A percentile compares a stretch with the other conserved stretches of the same genome.
phyloP scores from a whole-genome alignment of 2,113 vertebrate species.

The Pangasianodon hypophthalmus region DNA sequence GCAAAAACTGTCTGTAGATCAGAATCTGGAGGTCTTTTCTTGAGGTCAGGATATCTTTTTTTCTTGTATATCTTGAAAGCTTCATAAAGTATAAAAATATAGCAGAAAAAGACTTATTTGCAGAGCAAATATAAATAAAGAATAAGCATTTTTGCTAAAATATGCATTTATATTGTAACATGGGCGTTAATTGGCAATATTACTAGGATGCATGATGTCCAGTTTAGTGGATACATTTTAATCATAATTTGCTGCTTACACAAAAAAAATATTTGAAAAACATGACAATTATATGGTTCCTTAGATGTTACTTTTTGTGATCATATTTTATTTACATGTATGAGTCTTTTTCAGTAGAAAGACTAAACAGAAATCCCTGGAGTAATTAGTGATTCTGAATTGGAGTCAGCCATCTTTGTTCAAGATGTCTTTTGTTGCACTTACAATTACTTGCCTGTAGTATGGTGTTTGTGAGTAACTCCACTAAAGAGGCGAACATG shows the following conservation, averaged over 20 bases:
- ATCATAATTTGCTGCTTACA: not conserved
- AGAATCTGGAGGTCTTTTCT: too few relatives aligned
- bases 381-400: not conserved
- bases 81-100: too few relatives aligned
- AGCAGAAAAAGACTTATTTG: too few relatives aligned
- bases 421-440: not conserved
- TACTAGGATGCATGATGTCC: too few relatives aligned
- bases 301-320: not conserved
- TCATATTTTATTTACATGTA: not conserved
- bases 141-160: too few relatives aligned
- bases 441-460: not conserved
- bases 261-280: not conserved
- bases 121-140: too few relatives aligned
- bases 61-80: too few relatives aligned
- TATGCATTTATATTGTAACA: too few relatives aligned
- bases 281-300: not conserved
- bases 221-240: not conserved
- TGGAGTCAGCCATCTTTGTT: not conserved
- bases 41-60: too few relatives aligned
- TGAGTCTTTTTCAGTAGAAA: not conserved
- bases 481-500: not conserved
- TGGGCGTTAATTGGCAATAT: not conserved
- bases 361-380: not conserved
- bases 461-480: not conserved
- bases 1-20: too few relatives aligned